A percentile compares a stretch with the other conserved stretches of the same genome.
These are phyloP conservation scores for Ligdia adustata DNA, from an alignment of 2,888 invertebrate genomes.

Conservation along the genomic window DNA sequence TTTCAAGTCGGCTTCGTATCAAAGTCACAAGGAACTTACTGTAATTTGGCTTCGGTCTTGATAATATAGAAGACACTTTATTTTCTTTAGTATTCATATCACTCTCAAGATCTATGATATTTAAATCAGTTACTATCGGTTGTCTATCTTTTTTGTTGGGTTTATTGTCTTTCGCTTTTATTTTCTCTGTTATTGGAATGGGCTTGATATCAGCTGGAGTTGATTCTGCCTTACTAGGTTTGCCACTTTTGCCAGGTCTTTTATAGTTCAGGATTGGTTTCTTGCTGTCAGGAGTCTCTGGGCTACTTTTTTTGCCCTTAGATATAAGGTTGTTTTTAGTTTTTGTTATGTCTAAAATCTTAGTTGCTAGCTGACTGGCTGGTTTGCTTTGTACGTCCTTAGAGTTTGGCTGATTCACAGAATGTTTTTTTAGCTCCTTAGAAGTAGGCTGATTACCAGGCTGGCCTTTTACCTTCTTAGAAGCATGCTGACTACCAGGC, in stretches of 20 bases:
- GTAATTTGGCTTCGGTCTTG: slow-evolving; percentile 39
- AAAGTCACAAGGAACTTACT: slow-evolving; percentile 38
- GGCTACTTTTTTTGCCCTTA: background rate
- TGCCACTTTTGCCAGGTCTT: background rate
- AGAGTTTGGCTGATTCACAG: too few relatives aligned
- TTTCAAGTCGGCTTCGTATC: too few relatives aligned
- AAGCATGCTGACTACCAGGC: too few relatives aligned
- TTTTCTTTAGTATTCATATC: background rate
- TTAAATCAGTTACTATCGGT: slow-evolving; percentile 15
- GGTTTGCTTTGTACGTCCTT: too few relatives aligned
- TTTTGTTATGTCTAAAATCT: too few relatives aligned
- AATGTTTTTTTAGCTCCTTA: too few relatives aligned
- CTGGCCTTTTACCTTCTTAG: too few relatives aligned
- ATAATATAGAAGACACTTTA: background rate
- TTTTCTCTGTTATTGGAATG: background rate
- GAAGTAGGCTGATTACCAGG: too few relatives aligned
- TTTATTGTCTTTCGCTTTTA: slow-evolving; percentile 3
- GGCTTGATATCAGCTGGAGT: background rate
- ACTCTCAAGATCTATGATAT: slow-evolving; percentile 11
- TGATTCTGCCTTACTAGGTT: background rate
- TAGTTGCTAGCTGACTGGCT: too few relatives aligned
- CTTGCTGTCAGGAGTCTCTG: background rate
- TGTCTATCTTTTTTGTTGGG: background rate
- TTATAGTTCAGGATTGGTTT: background rate
- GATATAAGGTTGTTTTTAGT: too few relatives aligned